These are phyloP conservation scores for Cephonodes hylas DNA, from an alignment of 2,888 invertebrate species.

Conservation along the genomic window DNA sequence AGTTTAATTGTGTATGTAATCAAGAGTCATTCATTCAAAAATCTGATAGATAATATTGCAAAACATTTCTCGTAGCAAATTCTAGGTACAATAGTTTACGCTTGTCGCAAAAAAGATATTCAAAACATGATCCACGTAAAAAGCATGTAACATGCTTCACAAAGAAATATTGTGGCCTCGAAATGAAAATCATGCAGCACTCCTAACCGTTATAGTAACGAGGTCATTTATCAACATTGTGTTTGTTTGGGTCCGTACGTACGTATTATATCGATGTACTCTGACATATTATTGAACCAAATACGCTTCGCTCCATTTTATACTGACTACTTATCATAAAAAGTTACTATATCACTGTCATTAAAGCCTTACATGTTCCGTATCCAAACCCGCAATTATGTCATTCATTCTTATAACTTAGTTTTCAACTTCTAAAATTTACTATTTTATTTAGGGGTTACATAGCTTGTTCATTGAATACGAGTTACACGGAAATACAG, in stretches of 20 bases:
- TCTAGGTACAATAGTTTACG: slow-evolving; percentile 9
- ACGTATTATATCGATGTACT: slow-evolving; percentile 36
- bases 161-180: slow-evolving; percentile 71
- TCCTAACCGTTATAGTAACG: slow-evolving; percentile 77
- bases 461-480: too few relatives aligned
- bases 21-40: slow-evolving; percentile 42
- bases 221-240: slow-evolving; percentile 76
- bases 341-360: background rate
- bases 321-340: background rate
- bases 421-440: too few relatives aligned
- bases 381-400: background rate
- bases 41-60: slow-evolving; percentile 19
- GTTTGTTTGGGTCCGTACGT: slow-evolving; percentile 68
- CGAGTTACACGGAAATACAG: background rate
- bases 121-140: slow-evolving; percentile 56
- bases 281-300: slow-evolving; percentile 13
- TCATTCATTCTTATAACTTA: too few relatives aligned
- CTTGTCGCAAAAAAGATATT: slow-evolving; percentile 29
- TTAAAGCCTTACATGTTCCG: background rate
- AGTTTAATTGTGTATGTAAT: slow-evolving; percentile 44
- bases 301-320: background rate
- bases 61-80: slow-evolving; percentile 15
- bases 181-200: slow-evolving; percentile 75
- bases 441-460: too few relatives aligned
- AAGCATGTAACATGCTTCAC: slow-evolving; percentile 67